phyloP scores from a whole-genome alignment of 2,888 invertebrate genomes.

The Lomographa bimaculata region DNA sequence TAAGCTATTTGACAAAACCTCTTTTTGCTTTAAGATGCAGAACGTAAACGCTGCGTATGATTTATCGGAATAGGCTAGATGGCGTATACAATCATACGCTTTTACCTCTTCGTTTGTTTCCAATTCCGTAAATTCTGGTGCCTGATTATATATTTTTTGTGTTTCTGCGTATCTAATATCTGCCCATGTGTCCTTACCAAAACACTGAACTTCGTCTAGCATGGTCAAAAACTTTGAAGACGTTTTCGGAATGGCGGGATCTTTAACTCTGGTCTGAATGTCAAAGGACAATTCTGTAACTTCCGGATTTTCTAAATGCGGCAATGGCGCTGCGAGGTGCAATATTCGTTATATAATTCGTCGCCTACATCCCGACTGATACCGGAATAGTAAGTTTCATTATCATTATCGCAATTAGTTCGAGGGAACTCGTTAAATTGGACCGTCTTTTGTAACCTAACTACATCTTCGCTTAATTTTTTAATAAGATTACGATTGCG shows the following conservation, averaged over 20 bases:
- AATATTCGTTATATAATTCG: no score
- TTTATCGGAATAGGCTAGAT: constrained; percentile 28
- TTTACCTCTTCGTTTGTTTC: constrained; percentile 30
- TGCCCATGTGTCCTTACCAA: constrained; percentile 18
- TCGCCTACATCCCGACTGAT: no score
- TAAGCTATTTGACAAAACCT: constrained; percentile 22
- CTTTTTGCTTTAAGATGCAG: constrained; percentile 30
- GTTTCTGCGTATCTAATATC: constrained; percentile 24
- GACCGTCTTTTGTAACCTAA: not conserved
- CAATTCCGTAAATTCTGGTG: constrained; percentile 28
- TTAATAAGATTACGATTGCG: not conserved
- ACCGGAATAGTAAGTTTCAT: not conserved
- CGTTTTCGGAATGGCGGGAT: constrained; percentile 22
- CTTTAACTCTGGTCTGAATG: constrained; percentile 22
- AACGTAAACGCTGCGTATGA: constrained; percentile 30
- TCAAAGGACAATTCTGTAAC: constrained; percentile 1
- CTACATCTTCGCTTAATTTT: not conserved
- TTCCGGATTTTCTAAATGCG: not conserved
- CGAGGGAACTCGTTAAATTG: not conserved
- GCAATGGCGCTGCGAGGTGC: not conserved
- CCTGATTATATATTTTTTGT: constrained; percentile 26
- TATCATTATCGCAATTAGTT: not conserved
- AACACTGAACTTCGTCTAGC: constrained; percentile 18
- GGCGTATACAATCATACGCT: constrained; percentile 24
- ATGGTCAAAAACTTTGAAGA: constrained; percentile 12